Percentiles rank a stretch among this genome's conserved stretches.
Conservation (phyloP, 2,113 vertebrate species). For the Hucho hucho region DNA sequence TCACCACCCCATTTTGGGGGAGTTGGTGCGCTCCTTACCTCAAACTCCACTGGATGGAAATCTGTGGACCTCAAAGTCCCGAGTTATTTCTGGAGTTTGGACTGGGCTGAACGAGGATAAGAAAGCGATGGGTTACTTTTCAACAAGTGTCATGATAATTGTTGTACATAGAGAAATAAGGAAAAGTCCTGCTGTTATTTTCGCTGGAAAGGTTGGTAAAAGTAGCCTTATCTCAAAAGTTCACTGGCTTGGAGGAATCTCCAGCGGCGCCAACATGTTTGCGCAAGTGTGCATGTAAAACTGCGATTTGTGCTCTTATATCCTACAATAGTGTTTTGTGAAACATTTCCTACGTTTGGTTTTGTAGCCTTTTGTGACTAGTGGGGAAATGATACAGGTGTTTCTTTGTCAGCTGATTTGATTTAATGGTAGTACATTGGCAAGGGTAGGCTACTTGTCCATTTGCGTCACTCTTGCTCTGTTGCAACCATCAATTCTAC, state of each 20-base stretch:
- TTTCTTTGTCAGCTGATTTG: background rate
- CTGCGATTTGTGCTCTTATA: too few relatives aligned
- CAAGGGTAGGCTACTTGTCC: background rate
- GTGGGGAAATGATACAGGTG: background rate
- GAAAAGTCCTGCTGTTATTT: background rate
- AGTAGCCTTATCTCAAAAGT: background rate
- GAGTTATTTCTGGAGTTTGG: conserved; percentile 2
- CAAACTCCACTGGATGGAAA: conserved; percentile 44
- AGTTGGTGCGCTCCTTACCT: conserved; percentile 57
- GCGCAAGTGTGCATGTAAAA: too few relatives aligned
- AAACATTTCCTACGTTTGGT: too few relatives aligned
- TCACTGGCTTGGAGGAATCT: conserved; percentile 40
- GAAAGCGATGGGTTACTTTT: too few relatives aligned
- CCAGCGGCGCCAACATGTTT: background rate
- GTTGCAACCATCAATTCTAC: background rate
- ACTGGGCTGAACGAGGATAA: too few relatives aligned
- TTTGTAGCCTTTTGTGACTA: background rate
- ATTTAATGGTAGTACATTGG: background rate
- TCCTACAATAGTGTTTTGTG: too few relatives aligned
- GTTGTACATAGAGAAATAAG: background rate
- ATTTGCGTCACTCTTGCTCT: background rate
- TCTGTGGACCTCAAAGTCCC: conserved; percentile 37
- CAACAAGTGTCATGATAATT: background rate
- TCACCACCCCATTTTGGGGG: background rate
- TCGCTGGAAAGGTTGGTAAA: background rate